Evolutionary conservation across 2,888 invertebrate species (phyloP).

Genomic region (Ophraella communa): DNA sequence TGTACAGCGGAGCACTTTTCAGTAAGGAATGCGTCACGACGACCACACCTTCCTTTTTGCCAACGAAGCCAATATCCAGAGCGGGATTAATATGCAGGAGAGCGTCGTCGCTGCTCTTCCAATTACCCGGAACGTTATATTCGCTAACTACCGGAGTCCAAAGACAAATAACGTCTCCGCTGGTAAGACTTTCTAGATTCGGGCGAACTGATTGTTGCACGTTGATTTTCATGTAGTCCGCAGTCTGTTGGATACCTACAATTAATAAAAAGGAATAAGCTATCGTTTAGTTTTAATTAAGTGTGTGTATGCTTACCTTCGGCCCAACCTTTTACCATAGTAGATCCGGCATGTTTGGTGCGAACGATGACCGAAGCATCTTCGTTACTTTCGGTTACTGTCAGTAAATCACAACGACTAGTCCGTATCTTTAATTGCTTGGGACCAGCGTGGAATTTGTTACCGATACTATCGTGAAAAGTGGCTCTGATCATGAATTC

Average conservation of each 20-base stretch:
- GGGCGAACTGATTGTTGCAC: conserved; percentile 58
- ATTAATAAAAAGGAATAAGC: neutral
- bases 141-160: conserved; percentile 59
- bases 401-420: conserved; percentile 60
- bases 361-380: conserved; percentile 61
- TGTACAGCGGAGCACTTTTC: conserved; percentile 50
- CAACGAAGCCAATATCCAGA: conserved; percentile 57
- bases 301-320: conserved; percentile 43
- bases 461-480: conserved; percentile 66
- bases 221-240: conserved; percentile 58
- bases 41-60: conserved; percentile 50
- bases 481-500: conserved; percentile 59
- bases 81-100: conserved; percentile 53
- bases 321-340: conserved; percentile 62
- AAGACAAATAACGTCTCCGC: conserved; percentile 65
- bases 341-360: conserved; percentile 61
- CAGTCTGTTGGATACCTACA: conserved; percentile 50
- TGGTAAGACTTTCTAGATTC: conserved; percentile 55
- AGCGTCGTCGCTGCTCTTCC: conserved; percentile 55
- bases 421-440: conserved; percentile 60
- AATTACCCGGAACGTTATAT: conserved; percentile 53
- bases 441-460: conserved; percentile 63
- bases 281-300: neutral
- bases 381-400: conserved; percentile 57
- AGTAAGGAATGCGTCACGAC: conserved; percentile 54